A percentile compares a stretch with the other conserved stretches of the same genome.
These are phyloP conservation scores for Temnothorax curvispinosus DNA, from an alignment of 1,140 invertebrate genomes.

Conservation along the genomic window DNA sequence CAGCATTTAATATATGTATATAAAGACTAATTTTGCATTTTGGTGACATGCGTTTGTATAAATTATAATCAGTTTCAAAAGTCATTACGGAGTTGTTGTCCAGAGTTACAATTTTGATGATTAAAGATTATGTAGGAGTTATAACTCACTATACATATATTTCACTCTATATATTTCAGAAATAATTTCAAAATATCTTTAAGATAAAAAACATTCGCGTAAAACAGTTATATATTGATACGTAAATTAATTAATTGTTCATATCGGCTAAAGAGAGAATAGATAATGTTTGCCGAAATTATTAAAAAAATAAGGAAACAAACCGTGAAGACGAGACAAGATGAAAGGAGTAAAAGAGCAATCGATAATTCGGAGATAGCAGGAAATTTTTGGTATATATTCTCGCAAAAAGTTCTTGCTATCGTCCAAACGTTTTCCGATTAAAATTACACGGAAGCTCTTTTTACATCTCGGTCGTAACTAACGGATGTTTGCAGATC, in stretches of 20 bases:
- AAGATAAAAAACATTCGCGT: neutral
- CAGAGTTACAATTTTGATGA: too few species aligned
- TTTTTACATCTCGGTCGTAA: constrained; percentile 38
- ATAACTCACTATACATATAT: too few species aligned
- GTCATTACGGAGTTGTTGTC: too few species aligned
- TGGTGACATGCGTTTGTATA: too few species aligned
- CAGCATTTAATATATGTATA: too few species aligned
- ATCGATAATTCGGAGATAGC: neutral
- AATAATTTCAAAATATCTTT: too few species aligned
- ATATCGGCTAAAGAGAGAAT: neutral
- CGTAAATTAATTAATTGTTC: constrained; percentile 61
- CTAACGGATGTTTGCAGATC: constrained; percentile 34
- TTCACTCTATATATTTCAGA: too few species aligned
- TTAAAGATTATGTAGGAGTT: too few species aligned
- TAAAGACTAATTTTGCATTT: too few species aligned
- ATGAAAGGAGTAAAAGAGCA: neutral
- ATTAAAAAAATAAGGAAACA: neutral
- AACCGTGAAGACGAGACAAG: neutral
- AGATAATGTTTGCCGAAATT: constrained; percentile 6
- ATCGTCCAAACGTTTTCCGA: constrained; percentile 6
- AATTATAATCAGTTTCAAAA: too few species aligned
- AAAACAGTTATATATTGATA: constrained; percentile 37
- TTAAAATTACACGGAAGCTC: constrained; percentile 47
- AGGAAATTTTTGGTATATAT: neutral
- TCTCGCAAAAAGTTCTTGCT: constrained; percentile 21